These are phyloP conservation scores for Ametastegia equiseti DNA, from an alignment of 2,888 invertebrate species.

Conservation along the genomic window DNA sequence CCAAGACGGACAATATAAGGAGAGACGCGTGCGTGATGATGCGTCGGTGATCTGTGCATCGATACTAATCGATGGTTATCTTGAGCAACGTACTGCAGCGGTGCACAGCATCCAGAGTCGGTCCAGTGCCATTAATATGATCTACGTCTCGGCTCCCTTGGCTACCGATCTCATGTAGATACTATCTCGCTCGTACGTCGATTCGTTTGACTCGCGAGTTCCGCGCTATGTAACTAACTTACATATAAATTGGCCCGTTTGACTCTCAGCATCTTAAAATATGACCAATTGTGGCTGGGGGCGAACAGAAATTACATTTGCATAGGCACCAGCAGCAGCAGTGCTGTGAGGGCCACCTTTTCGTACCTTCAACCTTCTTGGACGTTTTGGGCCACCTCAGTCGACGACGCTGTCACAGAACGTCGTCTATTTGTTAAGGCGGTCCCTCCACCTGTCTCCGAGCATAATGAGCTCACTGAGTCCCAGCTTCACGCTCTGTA, in stretches of 20 bases:
- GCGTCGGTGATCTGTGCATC: constrained; percentile 55
- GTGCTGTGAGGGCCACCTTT: neutral
- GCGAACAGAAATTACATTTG: constrained; percentile 67
- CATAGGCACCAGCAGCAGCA: constrained; percentile 60
- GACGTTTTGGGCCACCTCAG: constrained; percentile 35
- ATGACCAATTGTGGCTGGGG: constrained; percentile 65
- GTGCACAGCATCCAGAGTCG: constrained; percentile 55
- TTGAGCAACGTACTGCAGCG: constrained; percentile 29
- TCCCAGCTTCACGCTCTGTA: constrained; percentile 40
- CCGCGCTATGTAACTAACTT: constrained; percentile 63
- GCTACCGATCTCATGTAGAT: constrained; percentile 65
- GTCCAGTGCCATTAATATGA: constrained; percentile 71
- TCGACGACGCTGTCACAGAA: constrained; percentile 25
- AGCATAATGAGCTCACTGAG: constrained; percentile 44
- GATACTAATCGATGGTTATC: constrained; percentile 62
- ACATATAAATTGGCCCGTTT: constrained; percentile 70
- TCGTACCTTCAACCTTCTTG: neutral
- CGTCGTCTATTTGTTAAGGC: constrained; percentile 35
- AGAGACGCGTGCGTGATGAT: constrained; percentile 34
- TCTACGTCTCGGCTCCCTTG: constrained; percentile 71
- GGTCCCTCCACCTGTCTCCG: constrained; percentile 42
- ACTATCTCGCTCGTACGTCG: constrained; percentile 46
- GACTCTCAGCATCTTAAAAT: constrained; percentile 51
- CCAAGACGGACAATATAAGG: neutral
- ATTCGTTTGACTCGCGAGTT: constrained; percentile 50